Conservation (phyloP, 30 jellyfish, hydroid and myxozoan genomes). For the Hydractinia echinata region DNA sequence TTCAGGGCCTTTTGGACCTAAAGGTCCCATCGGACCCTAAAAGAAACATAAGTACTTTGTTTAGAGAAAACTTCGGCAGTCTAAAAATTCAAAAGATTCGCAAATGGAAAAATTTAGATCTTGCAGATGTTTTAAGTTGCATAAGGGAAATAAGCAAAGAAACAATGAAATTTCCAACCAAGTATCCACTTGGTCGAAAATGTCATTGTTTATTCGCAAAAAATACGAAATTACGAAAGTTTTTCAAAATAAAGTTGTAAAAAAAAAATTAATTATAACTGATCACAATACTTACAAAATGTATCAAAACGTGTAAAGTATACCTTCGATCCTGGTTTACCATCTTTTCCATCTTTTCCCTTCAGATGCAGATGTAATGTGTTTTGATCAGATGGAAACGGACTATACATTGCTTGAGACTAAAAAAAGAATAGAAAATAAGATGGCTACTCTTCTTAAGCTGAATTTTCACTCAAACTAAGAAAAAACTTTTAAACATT, state of each 20-base stretch:
- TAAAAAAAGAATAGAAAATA: constrained; percentile 17
- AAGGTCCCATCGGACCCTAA: constrained; percentile 82
- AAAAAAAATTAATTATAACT: no score
- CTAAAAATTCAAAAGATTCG: neutral
- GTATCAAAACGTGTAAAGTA: neutral
- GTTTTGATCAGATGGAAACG: constrained; percentile 91
- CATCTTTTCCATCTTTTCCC: constrained; percentile 97
- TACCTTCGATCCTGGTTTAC: constrained; percentile 90
- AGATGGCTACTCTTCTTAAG: no score
- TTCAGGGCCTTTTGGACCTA: constrained; percentile 75
- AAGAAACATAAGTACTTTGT: constrained; percentile 12
- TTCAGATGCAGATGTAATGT: constrained; percentile 84
- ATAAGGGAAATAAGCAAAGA: no score
- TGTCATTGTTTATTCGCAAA: no score
- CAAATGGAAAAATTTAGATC: neutral
- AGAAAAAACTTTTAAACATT: no score
- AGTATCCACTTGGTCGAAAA: no score
- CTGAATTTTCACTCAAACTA: no score
- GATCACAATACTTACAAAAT: no score
- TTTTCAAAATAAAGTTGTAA: no score
- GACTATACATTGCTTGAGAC: constrained; percentile 99
- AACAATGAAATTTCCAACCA: no score
- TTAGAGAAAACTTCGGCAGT: neutral
- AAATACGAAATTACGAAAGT: no score
- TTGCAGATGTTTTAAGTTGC: neutral